Percentiles rank a stretch among this genome's conserved stretches.
Conservation (phyloP, 2,888 invertebrate species). For the Empis stercorea region DNA sequence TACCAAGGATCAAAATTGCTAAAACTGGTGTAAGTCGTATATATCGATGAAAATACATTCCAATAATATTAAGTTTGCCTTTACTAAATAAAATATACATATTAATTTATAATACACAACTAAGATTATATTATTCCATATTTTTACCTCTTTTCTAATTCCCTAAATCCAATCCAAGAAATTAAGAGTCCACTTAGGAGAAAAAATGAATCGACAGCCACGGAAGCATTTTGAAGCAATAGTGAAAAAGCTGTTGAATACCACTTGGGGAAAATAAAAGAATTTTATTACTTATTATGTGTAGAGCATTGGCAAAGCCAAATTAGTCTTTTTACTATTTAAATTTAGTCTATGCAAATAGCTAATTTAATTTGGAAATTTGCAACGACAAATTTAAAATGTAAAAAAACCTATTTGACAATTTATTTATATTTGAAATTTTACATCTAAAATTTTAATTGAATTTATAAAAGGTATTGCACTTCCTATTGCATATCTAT, state of each 20-base stretch:
- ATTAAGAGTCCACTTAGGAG: constrained; percentile 46
- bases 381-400: too few relatives aligned
- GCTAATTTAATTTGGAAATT: too few relatives aligned
- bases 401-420: too few relatives aligned
- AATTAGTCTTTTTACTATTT: too few relatives aligned
- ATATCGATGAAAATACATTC: constrained; percentile 36
- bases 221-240: constrained; percentile 35
- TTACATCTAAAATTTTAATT: not conserved
- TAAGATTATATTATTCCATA: too few relatives aligned
- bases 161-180: constrained; percentile 33
- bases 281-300: not conserved
- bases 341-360: too few relatives aligned
- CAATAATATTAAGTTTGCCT: constrained; percentile 27
- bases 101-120: not conserved
- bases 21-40: constrained; percentile 43
- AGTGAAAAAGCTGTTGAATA: constrained; percentile 28
- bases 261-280: constrained; percentile 19
- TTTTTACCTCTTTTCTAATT: constrained; percentile 29
- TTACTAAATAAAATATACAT: constrained; percentile 16
- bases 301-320: too few relatives aligned
- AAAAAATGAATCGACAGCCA: constrained; percentile 53
- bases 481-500: constrained; percentile 22
- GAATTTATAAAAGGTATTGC: not conserved
- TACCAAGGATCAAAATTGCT: constrained; percentile 38
- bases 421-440: not conserved